These are phyloP conservation scores for Carapus acus DNA, from an alignment of 2,797 vertebrate species.

Conservation along the genomic window DNA sequence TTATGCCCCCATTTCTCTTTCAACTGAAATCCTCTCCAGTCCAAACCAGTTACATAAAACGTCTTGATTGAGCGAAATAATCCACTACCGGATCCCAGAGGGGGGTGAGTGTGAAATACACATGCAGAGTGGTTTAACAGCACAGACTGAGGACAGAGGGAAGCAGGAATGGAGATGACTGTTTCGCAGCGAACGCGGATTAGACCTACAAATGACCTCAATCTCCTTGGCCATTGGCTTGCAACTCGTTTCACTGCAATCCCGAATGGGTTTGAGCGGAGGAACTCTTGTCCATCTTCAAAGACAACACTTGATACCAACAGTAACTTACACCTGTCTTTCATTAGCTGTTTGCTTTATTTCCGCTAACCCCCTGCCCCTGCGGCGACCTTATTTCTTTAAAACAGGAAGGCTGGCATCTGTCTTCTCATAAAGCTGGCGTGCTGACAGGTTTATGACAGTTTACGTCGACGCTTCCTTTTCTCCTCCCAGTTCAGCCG, in stretches of 20 bases:
- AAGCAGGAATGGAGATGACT: constrained; percentile 5
- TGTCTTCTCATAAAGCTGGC: constrained; percentile 30
- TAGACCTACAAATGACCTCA: constrained; percentile 16
- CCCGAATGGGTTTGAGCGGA: constrained; percentile 5
- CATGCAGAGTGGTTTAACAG: constrained; percentile 45
- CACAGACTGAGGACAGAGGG: constrained; percentile 16
- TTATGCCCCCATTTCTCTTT: constrained; percentile 50
- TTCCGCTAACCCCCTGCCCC: constrained; percentile 22
- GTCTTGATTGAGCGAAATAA: constrained; percentile 68
- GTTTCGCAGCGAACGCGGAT: constrained; percentile 24
- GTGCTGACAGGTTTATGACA: constrained; percentile 43
- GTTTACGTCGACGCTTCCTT: constrained; percentile 31
- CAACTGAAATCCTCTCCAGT: constrained; percentile 60
- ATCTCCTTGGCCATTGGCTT: constrained; percentile 10
- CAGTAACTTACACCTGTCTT: constrained; percentile 18
- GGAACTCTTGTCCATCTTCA: not conserved
- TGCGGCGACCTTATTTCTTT: constrained; percentile 18
- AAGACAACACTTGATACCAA: constrained; percentile 6
- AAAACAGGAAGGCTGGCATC: constrained; percentile 29
- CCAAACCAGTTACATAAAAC: constrained; percentile 63
- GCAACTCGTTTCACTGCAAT: not conserved
- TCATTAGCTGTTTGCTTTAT: constrained; percentile 12
- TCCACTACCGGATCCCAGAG: constrained; percentile 61
- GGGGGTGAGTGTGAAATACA: constrained; percentile 55
- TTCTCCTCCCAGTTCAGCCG: constrained; percentile 33